Evolutionary conservation across 1,140 invertebrate genomes (phyloP), one percentile per base, ranked within the genome.

Genomic region (Apis laboriosa): DNA sequence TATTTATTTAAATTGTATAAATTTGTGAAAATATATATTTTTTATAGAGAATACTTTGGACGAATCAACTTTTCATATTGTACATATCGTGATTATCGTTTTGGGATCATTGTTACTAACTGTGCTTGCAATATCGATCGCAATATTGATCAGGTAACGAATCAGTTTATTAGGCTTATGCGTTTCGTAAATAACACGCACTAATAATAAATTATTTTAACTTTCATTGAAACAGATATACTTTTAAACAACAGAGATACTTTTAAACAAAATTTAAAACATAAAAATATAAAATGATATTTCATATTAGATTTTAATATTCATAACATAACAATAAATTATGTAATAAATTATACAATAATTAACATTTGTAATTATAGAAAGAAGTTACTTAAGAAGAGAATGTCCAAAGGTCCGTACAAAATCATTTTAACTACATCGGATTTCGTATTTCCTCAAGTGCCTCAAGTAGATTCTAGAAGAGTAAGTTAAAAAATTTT

Each of bases 371-470:
- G 64, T 21, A 76, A 28, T 43, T 80, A 24, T 88, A 96, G 96
- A 88, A 96, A 95, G 88, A 95, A 96, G 86, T 93, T 97, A 76
- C 88, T 96, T 60, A 96, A 96, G 87, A 96, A 96, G 84, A 94
- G 95, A 81, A 95, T 96, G 88, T 95, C 96, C 0, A 97, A 97
- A 91, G 96, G 96, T 75, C 96, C 96, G 5, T 97, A 97, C 92
- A 97, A 97, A 93, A 96, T 97, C 78, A 95, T 97, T 7, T 92
- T 97, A 63, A 96, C 96, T 19, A 95, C 96, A 11, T 95, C 95
- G 63, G 97, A 97, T 91, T 96, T 97, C 87, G 96, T 97, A 5
- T 97, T 97, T 91, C 96, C 96, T 9, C 95, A 96, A 90, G 94
- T 96, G 58, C 94, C 95, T 34, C 79, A 67, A 60, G 60, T 79